Evolutionary conservation across 2,797 vertebrate genomes (phyloP).

Genomic region (Aselliscus stoliczkanus): DNA sequence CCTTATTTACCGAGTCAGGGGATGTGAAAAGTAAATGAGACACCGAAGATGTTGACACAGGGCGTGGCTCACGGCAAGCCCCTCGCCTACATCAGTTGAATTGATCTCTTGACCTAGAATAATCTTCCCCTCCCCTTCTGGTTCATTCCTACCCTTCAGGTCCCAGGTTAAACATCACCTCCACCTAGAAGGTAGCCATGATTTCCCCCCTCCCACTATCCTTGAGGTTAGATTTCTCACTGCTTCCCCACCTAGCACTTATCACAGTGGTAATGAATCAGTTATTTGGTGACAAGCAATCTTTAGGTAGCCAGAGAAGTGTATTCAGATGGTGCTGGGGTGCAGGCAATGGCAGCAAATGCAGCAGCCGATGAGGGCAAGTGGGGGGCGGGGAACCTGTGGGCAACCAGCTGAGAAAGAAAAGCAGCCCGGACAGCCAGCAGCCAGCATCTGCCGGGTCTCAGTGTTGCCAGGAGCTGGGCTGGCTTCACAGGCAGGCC

Average conservation of each 20-base stretch:
- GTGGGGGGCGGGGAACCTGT: not conserved
- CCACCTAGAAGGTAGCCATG: not conserved
- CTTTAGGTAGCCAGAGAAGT: not conserved
- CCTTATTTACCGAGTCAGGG: not conserved
- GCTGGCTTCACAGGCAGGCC: not conserved
- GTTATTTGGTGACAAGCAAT: not conserved
- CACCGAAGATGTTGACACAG: not conserved
- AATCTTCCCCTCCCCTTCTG: not conserved
- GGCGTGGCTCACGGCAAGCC: not conserved
- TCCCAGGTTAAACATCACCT: not conserved
- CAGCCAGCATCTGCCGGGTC: rapidly evolving
- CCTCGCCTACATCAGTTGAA: not conserved
- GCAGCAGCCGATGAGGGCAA: too few species aligned
- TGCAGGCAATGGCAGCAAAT: rapidly evolving
- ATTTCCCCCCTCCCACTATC: not conserved
- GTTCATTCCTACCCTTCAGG: not conserved
- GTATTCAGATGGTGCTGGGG: not conserved
- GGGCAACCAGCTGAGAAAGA: not conserved
- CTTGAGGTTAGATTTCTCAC: not conserved
- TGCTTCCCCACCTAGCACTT: not conserved
- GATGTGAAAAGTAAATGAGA: not conserved
- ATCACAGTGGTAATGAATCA: not conserved
- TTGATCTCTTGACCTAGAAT: not conserved
- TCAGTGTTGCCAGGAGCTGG: not conserved
- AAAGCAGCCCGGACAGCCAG: not conserved